Percentiles rank a stretch among this genome's conserved stretches.
These are phyloP conservation scores for Trachymyrmex septentrionalis DNA, from an alignment of 1,140 invertebrate species.

Conservation along the genomic window DNA sequence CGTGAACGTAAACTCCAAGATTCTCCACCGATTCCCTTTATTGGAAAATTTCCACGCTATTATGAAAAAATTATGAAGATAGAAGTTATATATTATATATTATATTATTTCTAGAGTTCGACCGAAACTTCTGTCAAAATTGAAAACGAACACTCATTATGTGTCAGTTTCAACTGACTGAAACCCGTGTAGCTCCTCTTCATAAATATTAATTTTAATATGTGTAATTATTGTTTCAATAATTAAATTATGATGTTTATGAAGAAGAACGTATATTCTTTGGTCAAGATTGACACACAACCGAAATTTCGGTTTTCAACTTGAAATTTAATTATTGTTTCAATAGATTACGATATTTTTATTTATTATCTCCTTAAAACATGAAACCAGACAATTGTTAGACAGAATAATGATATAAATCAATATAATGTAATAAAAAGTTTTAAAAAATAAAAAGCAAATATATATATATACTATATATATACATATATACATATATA, in stretches of 20 bases:
- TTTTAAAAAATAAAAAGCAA: background rate
- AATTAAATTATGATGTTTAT: no score
- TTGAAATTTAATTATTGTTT: no score
- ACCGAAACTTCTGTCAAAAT: no score
- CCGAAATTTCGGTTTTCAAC: no score
- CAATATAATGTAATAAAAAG: background rate
- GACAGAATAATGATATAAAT: conserved; percentile 10
- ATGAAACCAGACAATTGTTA: background rate
- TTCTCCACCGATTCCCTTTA: conserved; percentile 11
- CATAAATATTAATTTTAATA: no score
- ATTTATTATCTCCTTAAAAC: background rate
- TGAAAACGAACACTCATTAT: no score
- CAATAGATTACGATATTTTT: no score
- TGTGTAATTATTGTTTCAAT: no score
- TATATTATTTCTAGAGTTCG: background rate
- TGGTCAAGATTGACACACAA: no score
- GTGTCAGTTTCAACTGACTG: no score
- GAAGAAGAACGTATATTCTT: no score
- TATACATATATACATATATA: background rate
- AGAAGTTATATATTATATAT: background rate
- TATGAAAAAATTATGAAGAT: background rate
- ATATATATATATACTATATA: background rate
- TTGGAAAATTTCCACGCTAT: conserved; percentile 23
- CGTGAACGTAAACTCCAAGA: conserved; percentile 42
- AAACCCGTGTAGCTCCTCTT: no score